Percentiles rank a stretch among this genome's conserved stretches.
These are phyloP conservation scores for Ornithoptera alexandrae DNA, from an alignment of 2,888 invertebrate species.

Conservation along the genomic window DNA sequence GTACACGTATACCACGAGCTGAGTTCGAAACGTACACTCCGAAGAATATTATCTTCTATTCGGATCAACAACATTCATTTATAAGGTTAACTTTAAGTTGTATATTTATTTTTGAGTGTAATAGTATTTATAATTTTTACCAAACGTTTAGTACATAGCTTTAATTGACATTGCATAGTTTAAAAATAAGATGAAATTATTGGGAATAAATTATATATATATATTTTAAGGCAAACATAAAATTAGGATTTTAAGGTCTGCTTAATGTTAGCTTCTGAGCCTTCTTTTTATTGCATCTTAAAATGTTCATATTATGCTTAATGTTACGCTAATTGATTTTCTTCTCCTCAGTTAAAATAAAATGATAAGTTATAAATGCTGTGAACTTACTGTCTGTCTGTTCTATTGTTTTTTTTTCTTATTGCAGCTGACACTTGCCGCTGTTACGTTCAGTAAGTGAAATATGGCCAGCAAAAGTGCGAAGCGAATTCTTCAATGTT, in stretches of 20 bases:
- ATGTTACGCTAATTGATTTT: background rate
- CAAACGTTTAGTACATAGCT: background rate
- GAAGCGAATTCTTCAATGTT: slow-evolving; percentile 58
- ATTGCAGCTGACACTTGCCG: slow-evolving; percentile 12
- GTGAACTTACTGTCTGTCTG: background rate
- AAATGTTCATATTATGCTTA: too few species aligned
- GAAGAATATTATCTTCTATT: background rate
- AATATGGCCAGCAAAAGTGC: slow-evolving; percentile 61
- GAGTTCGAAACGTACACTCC: background rate
- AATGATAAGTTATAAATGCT: background rate
- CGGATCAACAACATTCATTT: slow-evolving; percentile 9
- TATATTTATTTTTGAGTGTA: slow-evolving; percentile 3
- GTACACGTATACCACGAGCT: slow-evolving; percentile 14
- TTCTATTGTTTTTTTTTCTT: background rate
- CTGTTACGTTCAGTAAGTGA: slow-evolving; percentile 15
- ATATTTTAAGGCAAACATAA: too few species aligned
- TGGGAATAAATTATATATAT: too few species aligned
- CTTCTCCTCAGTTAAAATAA: background rate
- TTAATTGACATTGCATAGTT: too few species aligned
- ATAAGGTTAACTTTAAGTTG: slow-evolving; percentile 9
- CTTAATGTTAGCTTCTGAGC: too few species aligned
- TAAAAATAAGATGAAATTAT: too few species aligned
- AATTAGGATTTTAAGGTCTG: too few species aligned
- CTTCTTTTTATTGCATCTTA: too few species aligned
- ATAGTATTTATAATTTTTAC: background rate